A percentile compares a stretch with the other conserved stretches of the same genome.
phyloP scores from a whole-genome alignment of 2,113 vertebrate species.

The Chionomys nivalis region DNA sequence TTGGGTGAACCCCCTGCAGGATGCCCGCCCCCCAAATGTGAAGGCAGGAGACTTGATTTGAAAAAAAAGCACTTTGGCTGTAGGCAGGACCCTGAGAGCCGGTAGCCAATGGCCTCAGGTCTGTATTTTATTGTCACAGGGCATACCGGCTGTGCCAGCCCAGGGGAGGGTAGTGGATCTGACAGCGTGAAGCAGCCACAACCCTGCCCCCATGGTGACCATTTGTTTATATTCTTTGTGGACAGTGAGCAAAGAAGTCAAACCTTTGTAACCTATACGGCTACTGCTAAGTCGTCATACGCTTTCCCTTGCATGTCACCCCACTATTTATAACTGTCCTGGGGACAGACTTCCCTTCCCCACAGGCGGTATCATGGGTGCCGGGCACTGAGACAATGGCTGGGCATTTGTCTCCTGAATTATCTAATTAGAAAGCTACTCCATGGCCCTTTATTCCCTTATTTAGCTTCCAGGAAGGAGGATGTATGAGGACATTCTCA shows the following conservation, averaged over 20 bases:
- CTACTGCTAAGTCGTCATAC: background rate
- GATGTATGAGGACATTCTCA: background rate
- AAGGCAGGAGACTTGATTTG: background rate
- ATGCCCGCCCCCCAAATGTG: background rate
- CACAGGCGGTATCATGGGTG: background rate
- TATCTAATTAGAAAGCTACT: background rate
- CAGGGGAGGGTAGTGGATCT: background rate
- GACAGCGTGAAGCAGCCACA: background rate
- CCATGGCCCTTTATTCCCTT: background rate
- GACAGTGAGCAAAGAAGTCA: slow-evolving; percentile 40
- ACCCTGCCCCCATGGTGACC: background rate
- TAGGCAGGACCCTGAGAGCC: background rate
- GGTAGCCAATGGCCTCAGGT: background rate
- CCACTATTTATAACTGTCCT: slow-evolving; percentile 58
- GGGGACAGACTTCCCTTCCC: slow-evolving; percentile 34
- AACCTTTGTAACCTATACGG: background rate
- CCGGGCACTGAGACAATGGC: background rate
- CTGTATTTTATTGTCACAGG: background rate
- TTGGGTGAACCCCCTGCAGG: too few species aligned
- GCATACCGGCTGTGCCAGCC: background rate
- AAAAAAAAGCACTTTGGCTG: background rate
- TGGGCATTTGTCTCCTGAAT: background rate
- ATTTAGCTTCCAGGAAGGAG: background rate
- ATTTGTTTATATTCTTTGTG: slow-evolving; percentile 59
- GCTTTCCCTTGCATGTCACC: background rate